phyloP scores from a whole-genome alignment of 2,888 invertebrate genomes.

The Trachelus tabidus region DNA sequence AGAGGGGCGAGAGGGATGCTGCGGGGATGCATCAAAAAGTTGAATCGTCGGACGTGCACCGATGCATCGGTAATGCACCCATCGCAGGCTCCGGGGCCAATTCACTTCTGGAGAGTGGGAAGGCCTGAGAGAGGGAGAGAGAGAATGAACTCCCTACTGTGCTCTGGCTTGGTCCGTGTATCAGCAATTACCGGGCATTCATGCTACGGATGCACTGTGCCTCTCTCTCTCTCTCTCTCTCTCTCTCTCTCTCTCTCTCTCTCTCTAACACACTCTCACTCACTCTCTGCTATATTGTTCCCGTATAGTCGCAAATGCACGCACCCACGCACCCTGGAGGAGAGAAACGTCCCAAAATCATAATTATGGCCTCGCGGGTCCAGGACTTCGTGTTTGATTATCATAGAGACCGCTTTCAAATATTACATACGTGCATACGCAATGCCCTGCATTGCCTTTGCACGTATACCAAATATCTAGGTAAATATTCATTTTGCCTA shows the following conservation, averaged over 20 bases:
- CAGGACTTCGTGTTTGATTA: slow-evolving; percentile 33
- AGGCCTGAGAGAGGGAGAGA: slow-evolving; percentile 3
- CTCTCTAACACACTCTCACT: not conserved
- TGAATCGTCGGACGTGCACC: slow-evolving; percentile 44
- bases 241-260: not conserved
- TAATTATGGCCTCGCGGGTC: slow-evolving; percentile 30
- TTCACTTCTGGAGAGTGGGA: slow-evolving; percentile 12
- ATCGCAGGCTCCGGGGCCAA: slow-evolving; percentile 19
- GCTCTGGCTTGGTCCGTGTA: slow-evolving; percentile 4
- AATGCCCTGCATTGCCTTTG: not conserved
- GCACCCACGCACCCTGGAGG: not conserved
- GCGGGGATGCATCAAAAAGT: slow-evolving; percentile 26
- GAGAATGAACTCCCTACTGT: not conserved
- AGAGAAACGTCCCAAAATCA: slow-evolving; percentile 26
- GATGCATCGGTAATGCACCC: slow-evolving; percentile 42
- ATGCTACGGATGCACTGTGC: slow-evolving; percentile 17
- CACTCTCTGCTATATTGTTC: not conserved
- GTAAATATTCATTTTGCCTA: not conserved
- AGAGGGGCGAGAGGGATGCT: not conserved
- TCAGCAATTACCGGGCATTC: slow-evolving; percentile 34
- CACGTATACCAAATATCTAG: not conserved
- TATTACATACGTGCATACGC: slow-evolving; percentile 27
- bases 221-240: not conserved
- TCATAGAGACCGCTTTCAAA: slow-evolving; percentile 26
- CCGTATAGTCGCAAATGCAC: not conserved